These are phyloP conservation scores for Drosophila virilis DNA, from an alignment of 1,140 invertebrate species.

Conservation along the genomic window DNA sequence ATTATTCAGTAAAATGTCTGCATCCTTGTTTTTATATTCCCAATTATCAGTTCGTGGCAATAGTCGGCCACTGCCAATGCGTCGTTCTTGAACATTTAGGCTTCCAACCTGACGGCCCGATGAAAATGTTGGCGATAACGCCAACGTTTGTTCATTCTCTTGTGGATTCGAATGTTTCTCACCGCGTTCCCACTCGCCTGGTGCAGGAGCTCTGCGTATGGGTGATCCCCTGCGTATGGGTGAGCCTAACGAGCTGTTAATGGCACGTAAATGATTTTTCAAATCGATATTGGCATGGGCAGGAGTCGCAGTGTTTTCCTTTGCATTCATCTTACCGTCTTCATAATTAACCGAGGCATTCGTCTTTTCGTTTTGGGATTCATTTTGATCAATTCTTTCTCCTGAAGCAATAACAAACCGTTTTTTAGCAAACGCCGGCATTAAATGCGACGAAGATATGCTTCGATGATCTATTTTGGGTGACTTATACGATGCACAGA, in stretches of 20 bases:
- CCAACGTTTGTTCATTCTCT: constrained; percentile 34
- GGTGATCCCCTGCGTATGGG: neutral
- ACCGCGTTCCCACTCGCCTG: constrained; percentile 28
- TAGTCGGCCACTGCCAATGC: constrained; percentile 91
- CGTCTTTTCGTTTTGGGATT: constrained; percentile 24
- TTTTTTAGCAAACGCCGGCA: constrained; percentile 81
- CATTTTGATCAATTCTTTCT: constrained; percentile 25
- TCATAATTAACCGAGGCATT: constrained; percentile 10
- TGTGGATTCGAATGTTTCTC: constrained; percentile 32
- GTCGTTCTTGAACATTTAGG: constrained; percentile 83
- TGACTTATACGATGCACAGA: constrained; percentile 38
- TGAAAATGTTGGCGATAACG: constrained; percentile 50
- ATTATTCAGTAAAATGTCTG: constrained; percentile 21
- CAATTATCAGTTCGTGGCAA: constrained; percentile 87
- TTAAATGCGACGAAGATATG: constrained; percentile 82
- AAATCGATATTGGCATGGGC: constrained; percentile 10
- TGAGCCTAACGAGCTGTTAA: constrained; percentile 5
- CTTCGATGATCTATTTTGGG: constrained; percentile 74
- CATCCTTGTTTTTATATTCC: constrained; percentile 85
- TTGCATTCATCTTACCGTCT: constrained; percentile 4
- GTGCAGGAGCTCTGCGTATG: neutral
- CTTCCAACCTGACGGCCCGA: constrained; percentile 14
- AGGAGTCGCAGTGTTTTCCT: constrained; percentile 6
- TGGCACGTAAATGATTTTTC: constrained; percentile 11
- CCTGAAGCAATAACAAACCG: constrained; percentile 42